Conservation (phyloP, 1,140 invertebrate species). For the Pentalonia nigronervosa region DNA sequence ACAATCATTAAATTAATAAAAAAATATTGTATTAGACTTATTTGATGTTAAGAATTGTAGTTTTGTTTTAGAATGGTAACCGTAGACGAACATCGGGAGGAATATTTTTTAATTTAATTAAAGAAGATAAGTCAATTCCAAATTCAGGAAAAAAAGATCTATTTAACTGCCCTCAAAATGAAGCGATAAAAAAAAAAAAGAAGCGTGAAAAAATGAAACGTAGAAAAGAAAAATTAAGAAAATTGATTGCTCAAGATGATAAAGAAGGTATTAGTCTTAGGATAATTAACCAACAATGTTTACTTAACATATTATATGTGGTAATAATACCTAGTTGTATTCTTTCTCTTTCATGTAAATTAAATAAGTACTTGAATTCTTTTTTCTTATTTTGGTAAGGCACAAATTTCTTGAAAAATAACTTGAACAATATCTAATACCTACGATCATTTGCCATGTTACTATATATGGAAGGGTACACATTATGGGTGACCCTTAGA, state of each 20-base stretch:
- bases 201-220: slow-evolving; percentile 38
- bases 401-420: background rate
- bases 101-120: slow-evolving; percentile 56
- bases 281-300: background rate
- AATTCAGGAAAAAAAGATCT: slow-evolving; percentile 42
- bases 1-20: background rate
- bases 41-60: background rate
- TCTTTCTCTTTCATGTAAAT: background rate
- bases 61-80: slow-evolving; percentile 42
- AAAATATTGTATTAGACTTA: background rate
- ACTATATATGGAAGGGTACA: background rate
- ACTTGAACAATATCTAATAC: background rate
- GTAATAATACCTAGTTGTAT: background rate
- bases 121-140: slow-evolving; percentile 51
- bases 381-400: background rate
- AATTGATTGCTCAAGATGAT: background rate
- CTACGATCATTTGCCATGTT: background rate
- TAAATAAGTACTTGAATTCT: background rate
- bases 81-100: slow-evolving; percentile 44
- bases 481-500: background rate
- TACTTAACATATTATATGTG: background rate
- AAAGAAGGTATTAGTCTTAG: slow-evolving; percentile 10
- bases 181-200: slow-evolving; percentile 36
- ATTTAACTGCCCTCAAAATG: slow-evolving; percentile 25
- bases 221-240: slow-evolving; percentile 46